phyloP scores from a whole-genome alignment of 2,113 vertebrate genomes.

The Channa maculata region DNA sequence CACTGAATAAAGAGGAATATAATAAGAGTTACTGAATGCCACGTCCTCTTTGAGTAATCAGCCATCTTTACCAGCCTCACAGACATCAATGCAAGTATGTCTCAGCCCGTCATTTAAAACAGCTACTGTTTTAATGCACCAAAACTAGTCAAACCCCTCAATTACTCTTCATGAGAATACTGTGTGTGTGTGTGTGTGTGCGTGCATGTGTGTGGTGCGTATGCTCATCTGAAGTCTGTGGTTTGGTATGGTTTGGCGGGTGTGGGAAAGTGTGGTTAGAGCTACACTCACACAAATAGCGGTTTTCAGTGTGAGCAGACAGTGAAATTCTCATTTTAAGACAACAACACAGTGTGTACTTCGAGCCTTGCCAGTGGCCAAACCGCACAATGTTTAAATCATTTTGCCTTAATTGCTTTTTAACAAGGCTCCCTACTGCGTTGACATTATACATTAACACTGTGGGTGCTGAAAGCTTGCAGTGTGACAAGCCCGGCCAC shows the following conservation, averaged over 20 bases:
- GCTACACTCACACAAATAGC: constrained; percentile 81
- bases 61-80: constrained; percentile 77
- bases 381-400: constrained; percentile 82
- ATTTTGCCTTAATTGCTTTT: constrained; percentile 85
- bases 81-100: constrained; percentile 79
- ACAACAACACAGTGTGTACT: constrained; percentile 80
- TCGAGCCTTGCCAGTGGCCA: constrained; percentile 74
- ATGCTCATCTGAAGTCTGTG: constrained; percentile 76
- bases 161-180: constrained; percentile 79
- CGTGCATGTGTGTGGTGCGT: constrained; percentile 62
- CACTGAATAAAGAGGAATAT: constrained; percentile 64
- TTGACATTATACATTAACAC: constrained; percentile 82
- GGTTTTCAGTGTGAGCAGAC: constrained; percentile 84
- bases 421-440: constrained; percentile 83
- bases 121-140: constrained; percentile 81
- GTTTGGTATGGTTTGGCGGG: constrained; percentile 80
- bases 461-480: constrained; percentile 77
- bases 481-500: constrained; percentile 75
- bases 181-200: constrained; percentile 48
- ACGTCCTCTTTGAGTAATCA: constrained; percentile 80
- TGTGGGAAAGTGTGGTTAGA: constrained; percentile 81
- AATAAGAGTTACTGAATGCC: constrained; percentile 73
- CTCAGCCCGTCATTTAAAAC: constrained; percentile 80
- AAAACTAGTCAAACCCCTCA: constrained; percentile 81
- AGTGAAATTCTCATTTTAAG: constrained; percentile 83